Base-by-base conservation (phyloP, 2,113 vertebrate species). In the Australoheros scitulus region DNA sequence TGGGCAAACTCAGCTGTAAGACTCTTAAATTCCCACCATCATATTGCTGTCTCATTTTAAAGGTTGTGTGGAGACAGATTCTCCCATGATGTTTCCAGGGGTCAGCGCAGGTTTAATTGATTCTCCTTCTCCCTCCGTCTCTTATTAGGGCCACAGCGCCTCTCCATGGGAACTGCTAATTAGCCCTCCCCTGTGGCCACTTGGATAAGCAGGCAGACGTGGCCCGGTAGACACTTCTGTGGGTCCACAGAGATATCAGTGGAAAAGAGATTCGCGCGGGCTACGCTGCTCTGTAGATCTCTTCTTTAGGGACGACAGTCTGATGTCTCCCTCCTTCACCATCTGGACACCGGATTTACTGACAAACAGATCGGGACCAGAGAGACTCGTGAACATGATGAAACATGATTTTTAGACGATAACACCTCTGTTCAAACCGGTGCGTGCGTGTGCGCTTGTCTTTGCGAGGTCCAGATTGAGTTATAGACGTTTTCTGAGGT, bases 101-200 rank as follows among this genome's bases (percentile, higher is more conserved):
- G 96, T 98, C 97, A 97, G 96, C 96, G 91, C 95, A 94, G 95
- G 96, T 97, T 96, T 97, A 98, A 98, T 98, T 97, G 97, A 97
- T 97, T 97, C 96, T 96, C 96, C 96, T 93, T 92, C 96, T 97
- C 95, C 95, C 96, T 96, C 95, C 95, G 89, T 95, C 96, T 96
- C 96, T 96, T 97, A 97, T 97, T 97, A 97, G 94, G 96, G 94
- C 96, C 96, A 95, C 96, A 93, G 95, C 95, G 94, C 96, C 96
- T 97, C 96, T 97, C 97, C 96, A 97, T 96, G 97, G 97, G 96
- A 97, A 97, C 96, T 94, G 96, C 96, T 98, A 97, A 98, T 97
- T 97, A 96, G 95, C 86, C 90, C 83, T 97, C 97, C 96, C 97
- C 89, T 87, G 96, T 96, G 96, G 94, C 96, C 95, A 97, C 96